Percentiles rank a stretch among this genome's conserved stretches.
These are phyloP conservation scores for Sparus aurata DNA, from an alignment of 2,797 vertebrate genomes.

Conservation along the genomic window DNA sequence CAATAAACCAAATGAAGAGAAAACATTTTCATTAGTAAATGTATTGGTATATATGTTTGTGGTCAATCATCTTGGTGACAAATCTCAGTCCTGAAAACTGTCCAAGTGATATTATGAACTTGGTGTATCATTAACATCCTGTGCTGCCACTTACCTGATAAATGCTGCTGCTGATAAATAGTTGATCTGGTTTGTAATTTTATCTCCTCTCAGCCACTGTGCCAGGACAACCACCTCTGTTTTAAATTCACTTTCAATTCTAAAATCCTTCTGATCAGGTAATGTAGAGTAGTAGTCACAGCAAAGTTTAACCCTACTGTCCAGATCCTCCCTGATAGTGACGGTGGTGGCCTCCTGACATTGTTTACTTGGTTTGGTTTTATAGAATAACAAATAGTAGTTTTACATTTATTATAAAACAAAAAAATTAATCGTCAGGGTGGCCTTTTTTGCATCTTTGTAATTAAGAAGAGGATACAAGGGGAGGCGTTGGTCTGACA, in stretches of 20 bases:
- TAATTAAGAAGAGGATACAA: too few species aligned
- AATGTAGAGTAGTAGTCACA: neutral
- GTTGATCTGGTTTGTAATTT: constrained; percentile 25
- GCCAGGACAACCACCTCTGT: neutral
- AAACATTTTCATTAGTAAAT: neutral
- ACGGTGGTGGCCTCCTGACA: neutral
- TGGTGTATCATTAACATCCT: constrained; percentile 24
- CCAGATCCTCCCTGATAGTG: neutral
- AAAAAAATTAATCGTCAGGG: too few species aligned
- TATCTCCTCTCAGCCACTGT: constrained; percentile 1
- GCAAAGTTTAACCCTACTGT: neutral
- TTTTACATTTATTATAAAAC: too few species aligned
- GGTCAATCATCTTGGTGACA: neutral
- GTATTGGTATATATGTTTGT: neutral
- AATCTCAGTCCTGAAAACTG: too few species aligned
- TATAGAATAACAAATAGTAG: too few species aligned
- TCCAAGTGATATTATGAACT: constrained; percentile 1
- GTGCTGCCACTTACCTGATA: constrained; percentile 22
- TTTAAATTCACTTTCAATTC: constrained; percentile 34
- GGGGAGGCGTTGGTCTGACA: neutral
- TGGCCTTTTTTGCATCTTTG: too few species aligned
- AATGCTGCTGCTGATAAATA: constrained; percentile 30
- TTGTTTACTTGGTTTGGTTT: neutral
- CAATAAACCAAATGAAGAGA: neutral
- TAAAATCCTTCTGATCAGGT: neutral